Evolutionary conservation across 2,797 vertebrate species (phyloP).

Genomic region (Hippopotamyrus pictus): DNA sequence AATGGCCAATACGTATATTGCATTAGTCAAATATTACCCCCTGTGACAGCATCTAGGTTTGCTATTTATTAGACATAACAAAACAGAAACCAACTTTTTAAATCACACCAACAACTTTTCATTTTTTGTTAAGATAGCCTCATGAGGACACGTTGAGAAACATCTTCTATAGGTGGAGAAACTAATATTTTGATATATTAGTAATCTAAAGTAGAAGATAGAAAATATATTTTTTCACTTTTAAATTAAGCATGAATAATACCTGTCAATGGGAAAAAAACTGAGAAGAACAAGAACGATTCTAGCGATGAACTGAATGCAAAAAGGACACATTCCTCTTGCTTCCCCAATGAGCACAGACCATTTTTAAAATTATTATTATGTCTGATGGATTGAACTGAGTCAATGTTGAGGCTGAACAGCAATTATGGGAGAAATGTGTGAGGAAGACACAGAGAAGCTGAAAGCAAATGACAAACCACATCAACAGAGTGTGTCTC

Average conservation of each 20-base stretch:
- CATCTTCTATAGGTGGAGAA: slow-evolving; percentile 14
- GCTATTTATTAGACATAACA: background rate
- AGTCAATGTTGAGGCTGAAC: background rate
- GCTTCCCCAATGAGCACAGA: slow-evolving; percentile 6
- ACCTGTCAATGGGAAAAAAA: background rate
- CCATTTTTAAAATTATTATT: background rate
- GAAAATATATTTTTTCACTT: slow-evolving; percentile 16
- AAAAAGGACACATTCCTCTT: slow-evolving; percentile 1
- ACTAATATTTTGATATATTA: slow-evolving; percentile 15
- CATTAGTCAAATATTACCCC: background rate
- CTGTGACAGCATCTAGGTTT: background rate
- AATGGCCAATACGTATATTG: slow-evolving; percentile 4
- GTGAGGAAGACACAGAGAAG: background rate
- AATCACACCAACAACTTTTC: background rate
- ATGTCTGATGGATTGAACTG: background rate
- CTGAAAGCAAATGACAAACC: background rate
- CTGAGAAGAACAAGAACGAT: background rate
- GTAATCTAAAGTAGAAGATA: background rate
- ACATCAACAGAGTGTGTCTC: background rate
- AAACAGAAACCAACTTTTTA: background rate
- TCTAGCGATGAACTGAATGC: background rate
- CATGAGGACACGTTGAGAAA: background rate
- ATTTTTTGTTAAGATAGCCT: background rate
- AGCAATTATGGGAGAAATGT: background rate
- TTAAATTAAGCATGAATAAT: background rate